These are phyloP conservation scores for Colistium nudipinnis DNA, from an alignment of 2,113 vertebrate genomes.

Conservation along the genomic window DNA sequence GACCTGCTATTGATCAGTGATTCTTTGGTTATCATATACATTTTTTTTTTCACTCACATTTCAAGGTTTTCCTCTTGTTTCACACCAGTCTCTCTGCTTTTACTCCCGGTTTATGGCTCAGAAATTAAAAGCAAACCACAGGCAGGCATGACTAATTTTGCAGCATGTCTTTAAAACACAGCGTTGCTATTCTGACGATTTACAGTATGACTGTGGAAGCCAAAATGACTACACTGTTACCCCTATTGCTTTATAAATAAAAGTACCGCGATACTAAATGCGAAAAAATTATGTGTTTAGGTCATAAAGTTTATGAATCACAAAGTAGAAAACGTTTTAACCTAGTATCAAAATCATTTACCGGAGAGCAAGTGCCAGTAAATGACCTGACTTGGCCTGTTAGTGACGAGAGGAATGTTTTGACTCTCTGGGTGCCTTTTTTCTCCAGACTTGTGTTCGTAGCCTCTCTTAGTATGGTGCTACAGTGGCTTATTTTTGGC, in stretches of 20 bases:
- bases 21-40: background rate
- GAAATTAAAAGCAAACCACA: conserved; percentile 18
- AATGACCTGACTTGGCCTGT: conserved; percentile 42
- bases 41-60: background rate
- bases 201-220: conserved; percentile 33
- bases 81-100: background rate
- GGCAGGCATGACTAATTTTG: conserved; percentile 29
- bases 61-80: background rate
- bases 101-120: background rate
- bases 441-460: conserved; percentile 36
- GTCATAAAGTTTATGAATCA: conserved; percentile 18
- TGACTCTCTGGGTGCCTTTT: conserved; percentile 39
- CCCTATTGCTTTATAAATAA: conserved; percentile 14
- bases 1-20: conserved; percentile 49
- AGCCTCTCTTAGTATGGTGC: conserved; percentile 48
- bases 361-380: conserved; percentile 39
- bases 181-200: conserved; percentile 9
- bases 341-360: conserved; percentile 31
- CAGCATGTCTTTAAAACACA: conserved; percentile 10
- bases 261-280: conserved; percentile 14
- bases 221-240: conserved; percentile 13
- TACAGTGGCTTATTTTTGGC: conserved; percentile 61
- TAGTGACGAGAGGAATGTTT: conserved; percentile 55
- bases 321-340: conserved; percentile 17
- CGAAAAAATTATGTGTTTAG: conserved; percentile 21